Conservation (phyloP, 2,888 invertebrate species). For the Cabera pusaria region DNA sequence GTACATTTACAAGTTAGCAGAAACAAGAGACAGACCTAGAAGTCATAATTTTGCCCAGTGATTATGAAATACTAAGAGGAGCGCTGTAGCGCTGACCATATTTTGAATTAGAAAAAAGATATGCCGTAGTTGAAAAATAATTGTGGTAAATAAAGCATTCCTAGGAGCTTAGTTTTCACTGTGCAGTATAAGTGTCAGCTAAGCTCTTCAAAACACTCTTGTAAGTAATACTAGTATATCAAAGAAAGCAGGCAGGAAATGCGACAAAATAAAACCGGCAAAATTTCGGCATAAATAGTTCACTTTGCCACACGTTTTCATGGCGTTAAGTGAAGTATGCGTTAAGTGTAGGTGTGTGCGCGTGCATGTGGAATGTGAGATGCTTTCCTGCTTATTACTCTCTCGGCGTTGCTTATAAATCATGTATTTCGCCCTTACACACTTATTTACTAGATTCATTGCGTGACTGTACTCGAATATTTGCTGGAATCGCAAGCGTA, state of each 20-base stretch:
- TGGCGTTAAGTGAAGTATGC: conserved; percentile 42
- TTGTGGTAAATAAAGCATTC: too few species aligned
- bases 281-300: conserved; percentile 25
- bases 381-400: conserved; percentile 31
- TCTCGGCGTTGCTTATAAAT: conserved; percentile 32
- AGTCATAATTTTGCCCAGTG: too few species aligned
- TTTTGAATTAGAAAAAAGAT: conserved; percentile 6
- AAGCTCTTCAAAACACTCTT: too few species aligned
- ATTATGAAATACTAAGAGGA: conserved; percentile 1
- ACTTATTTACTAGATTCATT: conserved; percentile 32
- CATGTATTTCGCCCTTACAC: conserved; percentile 29
- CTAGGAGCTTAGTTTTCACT: too few species aligned
- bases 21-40: too few species aligned
- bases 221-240: too few species aligned
- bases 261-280: conserved; percentile 8
- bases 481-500: conserved; percentile 16
- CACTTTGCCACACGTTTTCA: conserved; percentile 44
- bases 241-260: conserved; percentile 9
- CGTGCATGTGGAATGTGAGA: conserved; percentile 31
- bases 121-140: too few species aligned
- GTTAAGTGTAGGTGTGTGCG: conserved; percentile 33
- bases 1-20: too few species aligned
- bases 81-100: conserved; percentile 1
- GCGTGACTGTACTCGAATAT: conserved; percentile 25
- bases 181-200: too few species aligned